phyloP scores from a whole-genome alignment of 2,113 vertebrate species.

The Callaeas wilsoni region DNA sequence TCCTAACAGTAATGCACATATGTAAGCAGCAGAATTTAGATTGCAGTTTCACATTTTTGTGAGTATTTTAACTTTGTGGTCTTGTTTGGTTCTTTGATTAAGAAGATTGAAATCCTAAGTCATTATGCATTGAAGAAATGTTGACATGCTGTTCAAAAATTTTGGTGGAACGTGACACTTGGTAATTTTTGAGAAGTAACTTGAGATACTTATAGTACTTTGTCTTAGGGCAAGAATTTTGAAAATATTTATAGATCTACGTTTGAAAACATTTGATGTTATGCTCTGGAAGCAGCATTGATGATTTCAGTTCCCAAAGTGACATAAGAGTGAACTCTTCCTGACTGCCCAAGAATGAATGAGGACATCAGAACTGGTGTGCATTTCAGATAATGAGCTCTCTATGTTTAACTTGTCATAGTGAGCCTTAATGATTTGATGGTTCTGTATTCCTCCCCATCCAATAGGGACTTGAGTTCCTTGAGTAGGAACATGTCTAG shows the following conservation, averaged over 20 bases:
- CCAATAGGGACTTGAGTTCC: background rate
- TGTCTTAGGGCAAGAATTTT: background rate
- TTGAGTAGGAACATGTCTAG: background rate
- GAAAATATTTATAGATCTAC: background rate
- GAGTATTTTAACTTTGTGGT: background rate
- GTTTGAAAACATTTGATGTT: background rate
- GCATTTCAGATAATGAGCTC: background rate
- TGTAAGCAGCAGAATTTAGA: background rate
- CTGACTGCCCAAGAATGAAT: background rate
- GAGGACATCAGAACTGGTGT: background rate
- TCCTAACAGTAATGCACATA: background rate
- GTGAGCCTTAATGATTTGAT: background rate
- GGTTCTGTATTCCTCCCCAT: background rate
- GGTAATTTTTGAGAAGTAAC: background rate
- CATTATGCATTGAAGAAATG: background rate
- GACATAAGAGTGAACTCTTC: background rate
- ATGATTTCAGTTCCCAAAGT: background rate
- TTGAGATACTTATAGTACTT: background rate
- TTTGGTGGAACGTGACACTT: background rate
- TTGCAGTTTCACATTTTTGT: background rate
- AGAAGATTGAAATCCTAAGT: background rate
- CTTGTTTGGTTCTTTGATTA: background rate
- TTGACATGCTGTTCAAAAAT: background rate
- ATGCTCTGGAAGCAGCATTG: background rate
- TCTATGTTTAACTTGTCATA: background rate